Percentiles rank a stretch among this genome's conserved stretches.
phyloP scores from a whole-genome alignment of 2,888 invertebrate species.

The Nephrotoma flavescens region DNA sequence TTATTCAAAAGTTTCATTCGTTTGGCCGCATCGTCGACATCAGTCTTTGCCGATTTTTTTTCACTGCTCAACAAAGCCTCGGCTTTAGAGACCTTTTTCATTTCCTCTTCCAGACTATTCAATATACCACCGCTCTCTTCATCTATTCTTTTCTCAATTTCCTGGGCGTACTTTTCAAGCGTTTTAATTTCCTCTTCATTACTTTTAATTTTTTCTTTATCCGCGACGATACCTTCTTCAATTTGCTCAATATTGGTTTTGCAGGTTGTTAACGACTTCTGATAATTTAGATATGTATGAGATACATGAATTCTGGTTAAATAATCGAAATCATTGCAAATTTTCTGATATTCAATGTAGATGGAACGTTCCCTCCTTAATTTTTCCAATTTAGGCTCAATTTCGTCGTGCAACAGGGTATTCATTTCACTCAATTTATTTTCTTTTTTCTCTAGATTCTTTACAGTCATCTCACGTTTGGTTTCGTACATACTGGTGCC shows the following conservation, averaged over 20 bases:
- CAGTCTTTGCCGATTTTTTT: slow-evolving; percentile 47
- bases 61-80: slow-evolving; percentile 51
- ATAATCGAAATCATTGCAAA: slow-evolving; percentile 71
- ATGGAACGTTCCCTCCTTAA: slow-evolving; percentile 70
- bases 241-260: slow-evolving; percentile 27
- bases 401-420: slow-evolving; percentile 66
- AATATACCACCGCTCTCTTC: slow-evolving; percentile 51
- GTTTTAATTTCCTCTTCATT: slow-evolving; percentile 38
- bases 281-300: slow-evolving; percentile 32
- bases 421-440: slow-evolving; percentile 76
- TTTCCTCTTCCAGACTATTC: slow-evolving; percentile 42
- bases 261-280: slow-evolving; percentile 25
- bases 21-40: slow-evolving; percentile 50
- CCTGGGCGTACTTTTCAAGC: slow-evolving; percentile 42
- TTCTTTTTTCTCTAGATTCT: slow-evolving; percentile 85
- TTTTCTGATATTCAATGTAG: slow-evolving; percentile 77
- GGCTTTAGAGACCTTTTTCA: slow-evolving; percentile 46
- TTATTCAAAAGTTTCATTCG: slow-evolving; percentile 50
- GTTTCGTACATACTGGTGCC: slow-evolving; percentile 94
- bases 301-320: slow-evolving; percentile 46
- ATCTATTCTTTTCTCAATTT: slow-evolving; percentile 49
- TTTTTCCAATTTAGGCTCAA: slow-evolving; percentile 77
- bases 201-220: slow-evolving; percentile 41
- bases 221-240: slow-evolving; percentile 36
- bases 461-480: slow-evolving; percentile 75